These are phyloP conservation scores for Trididemnum miniatum DNA, from an alignment of 23 tunicate species.

Conservation along the genomic window DNA sequence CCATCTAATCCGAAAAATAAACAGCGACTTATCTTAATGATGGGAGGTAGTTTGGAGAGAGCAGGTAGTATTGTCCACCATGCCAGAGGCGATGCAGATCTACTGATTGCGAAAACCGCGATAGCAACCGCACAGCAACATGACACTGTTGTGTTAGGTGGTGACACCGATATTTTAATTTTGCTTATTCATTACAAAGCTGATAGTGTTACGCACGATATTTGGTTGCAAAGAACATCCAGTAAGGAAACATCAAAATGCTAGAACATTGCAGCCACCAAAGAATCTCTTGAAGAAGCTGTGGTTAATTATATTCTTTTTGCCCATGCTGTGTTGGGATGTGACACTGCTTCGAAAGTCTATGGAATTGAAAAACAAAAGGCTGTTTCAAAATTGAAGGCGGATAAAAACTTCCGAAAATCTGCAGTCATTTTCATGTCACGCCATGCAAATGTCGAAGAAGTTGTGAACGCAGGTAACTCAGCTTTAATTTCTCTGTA, in stretches of 20 bases:
- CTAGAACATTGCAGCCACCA: not conserved
- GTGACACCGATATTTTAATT: conserved; percentile 7
- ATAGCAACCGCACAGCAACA: conserved; percentile 7
- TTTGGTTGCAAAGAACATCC: conserved; percentile 9
- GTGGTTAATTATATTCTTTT: not conserved
- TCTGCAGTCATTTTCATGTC: conserved; percentile 16
- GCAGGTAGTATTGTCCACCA: conserved; percentile 9
- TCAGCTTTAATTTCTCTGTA: conserved; percentile 3
- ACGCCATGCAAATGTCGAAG: conserved; percentile 11
- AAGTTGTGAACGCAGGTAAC: not conserved
- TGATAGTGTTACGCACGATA: not conserved
- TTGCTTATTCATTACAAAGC: no score
- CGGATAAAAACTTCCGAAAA: conserved; percentile 1
- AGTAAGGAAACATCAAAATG: conserved; percentile 6
- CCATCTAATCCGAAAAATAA: not conserved
- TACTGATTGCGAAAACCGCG: conserved; percentile 12
- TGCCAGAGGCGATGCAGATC: conserved; percentile 12
- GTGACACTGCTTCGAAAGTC: conserved; percentile 11
- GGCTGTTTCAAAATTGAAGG: conserved; percentile 11
- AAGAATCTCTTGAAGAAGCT: conserved; percentile 1
- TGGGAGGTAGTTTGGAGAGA: conserved; percentile 10
- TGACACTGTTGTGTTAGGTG: not conserved
- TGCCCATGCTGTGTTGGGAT: conserved; percentile 17
- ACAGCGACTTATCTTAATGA: conserved; percentile 6
- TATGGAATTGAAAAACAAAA: conserved; percentile 6